Base-by-base conservation (phyloP, 1,140 invertebrate species). In the Copidosoma floridanum region DNA sequence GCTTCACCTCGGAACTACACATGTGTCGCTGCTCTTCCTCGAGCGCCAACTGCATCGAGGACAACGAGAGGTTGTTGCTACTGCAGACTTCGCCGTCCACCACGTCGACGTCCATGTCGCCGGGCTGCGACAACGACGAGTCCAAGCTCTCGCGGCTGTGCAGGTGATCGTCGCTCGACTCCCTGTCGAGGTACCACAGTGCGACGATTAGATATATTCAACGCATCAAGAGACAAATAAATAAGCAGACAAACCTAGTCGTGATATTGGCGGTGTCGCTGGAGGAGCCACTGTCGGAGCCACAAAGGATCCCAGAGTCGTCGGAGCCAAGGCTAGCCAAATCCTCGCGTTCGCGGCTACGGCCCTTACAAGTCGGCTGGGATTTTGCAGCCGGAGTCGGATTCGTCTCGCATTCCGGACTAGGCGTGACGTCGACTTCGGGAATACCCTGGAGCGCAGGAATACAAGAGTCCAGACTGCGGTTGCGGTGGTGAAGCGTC, bases 401-500 rank as follows among this genome's bases (percentile, higher is more conserved):
- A 56, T 77, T 75, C 4, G 79, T 79, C 66, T 86, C 87, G 66
- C 86, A 87, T 78, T 92, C 89, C 54, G 89, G 89, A 77, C 89
- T 92, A 7, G 88, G 88, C 20, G 87, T 89, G 14, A 88, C 86
- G 76, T 90, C 89, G 20, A 92, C 90, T 81, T 93, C 91, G 20
- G 91, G 91, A 64, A 93, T 93, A 71, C 89, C 82, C 73, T 93
- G 91, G 41, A 93, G 80, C 20, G 91, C 92, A n/a, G n/a, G n/a
- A n/a, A n/a, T n/a, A n/a, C n/a, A n/a, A 48, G 91, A 94, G 75
- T 95, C 92, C 69, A 94, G 78, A 70, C 91, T 93, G 52, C 92
- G 86, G 80, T 95, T 94, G 63, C 92, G 85, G 75, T 94, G 92
- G 73, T 94, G 92, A 62, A 89, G 83, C 5, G 86, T 88, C 55